These are phyloP conservation scores for Ochropleura plecta DNA, from an alignment of 2,888 invertebrate genomes.

Conservation along the genomic window DNA sequence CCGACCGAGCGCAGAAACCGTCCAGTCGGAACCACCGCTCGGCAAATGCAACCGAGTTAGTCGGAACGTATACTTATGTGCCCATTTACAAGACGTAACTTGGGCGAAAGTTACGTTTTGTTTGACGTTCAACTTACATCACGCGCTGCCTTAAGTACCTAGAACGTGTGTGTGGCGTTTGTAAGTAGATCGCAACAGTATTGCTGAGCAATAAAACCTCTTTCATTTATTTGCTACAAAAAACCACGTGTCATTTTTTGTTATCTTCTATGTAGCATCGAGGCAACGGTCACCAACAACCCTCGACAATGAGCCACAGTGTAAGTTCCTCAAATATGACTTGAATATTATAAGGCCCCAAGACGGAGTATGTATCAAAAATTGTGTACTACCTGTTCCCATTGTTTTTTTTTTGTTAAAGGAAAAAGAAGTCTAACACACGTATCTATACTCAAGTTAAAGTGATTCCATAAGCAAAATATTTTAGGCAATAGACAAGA, in stretches of 20 bases:
- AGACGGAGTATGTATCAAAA: neutral
- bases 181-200: constrained; percentile 29
- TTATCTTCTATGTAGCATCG: constrained; percentile 41
- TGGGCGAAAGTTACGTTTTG: neutral
- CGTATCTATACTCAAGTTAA: too few species aligned
- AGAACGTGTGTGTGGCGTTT: neutral
- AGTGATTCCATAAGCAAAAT: too few species aligned
- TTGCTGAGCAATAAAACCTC: constrained; percentile 56
- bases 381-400: neutral
- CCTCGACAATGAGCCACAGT: constrained; percentile 27
- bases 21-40: neutral
- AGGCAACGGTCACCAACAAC: constrained; percentile 45
- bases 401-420: neutral
- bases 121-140: neutral
- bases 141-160: neutral
- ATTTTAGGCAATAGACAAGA: too few species aligned
- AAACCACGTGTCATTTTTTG: constrained; percentile 59
- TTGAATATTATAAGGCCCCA: neutral
- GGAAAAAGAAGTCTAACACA: neutral
- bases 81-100: neutral
- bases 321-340: neutral
- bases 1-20: neutral
- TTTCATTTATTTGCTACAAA: constrained; percentile 62
- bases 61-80: neutral
- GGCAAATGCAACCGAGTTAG: neutral